Evolutionary conservation across 2,797 vertebrate species (phyloP).

Genomic region (Taenioides sp.): DNA sequence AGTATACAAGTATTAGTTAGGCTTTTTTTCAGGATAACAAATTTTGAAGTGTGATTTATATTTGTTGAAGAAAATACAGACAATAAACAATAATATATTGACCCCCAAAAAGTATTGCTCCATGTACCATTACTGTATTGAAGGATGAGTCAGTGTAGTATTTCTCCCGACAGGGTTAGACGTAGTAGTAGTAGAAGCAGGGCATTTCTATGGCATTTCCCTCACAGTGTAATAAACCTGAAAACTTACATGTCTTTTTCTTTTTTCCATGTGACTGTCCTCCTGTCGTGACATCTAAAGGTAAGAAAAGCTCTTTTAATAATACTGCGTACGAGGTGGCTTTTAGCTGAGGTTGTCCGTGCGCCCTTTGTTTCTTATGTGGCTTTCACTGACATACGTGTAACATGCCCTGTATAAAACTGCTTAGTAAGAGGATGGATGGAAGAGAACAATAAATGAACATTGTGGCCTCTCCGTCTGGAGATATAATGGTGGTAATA

Average conservation of each 20-base stretch:
- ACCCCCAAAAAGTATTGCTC: too few relatives aligned
- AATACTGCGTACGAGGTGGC: background rate
- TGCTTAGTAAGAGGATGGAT: background rate
- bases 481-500: background rate
- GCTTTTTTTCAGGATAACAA: too few relatives aligned
- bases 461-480: background rate
- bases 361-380: background rate
- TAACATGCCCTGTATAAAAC: background rate
- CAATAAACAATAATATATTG: too few relatives aligned
- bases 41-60: too few relatives aligned
- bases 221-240: conserved; percentile 5
- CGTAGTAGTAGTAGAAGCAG: too few relatives aligned
- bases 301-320: conserved; percentile 40
- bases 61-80: too few relatives aligned
- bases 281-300: conserved; percentile 27
- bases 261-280: conserved; percentile 48
- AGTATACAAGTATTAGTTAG: too few relatives aligned
- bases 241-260: conserved; percentile 12
- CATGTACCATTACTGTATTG: too few relatives aligned
- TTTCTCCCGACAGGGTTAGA: too few relatives aligned
- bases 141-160: too few relatives aligned
- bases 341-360: background rate
- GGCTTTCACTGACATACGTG: background rate
- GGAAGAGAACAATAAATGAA: background rate
- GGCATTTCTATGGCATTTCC: background rate